A percentile compares a stretch with the other conserved stretches of the same genome.
Evolutionary conservation across 2,888 invertebrate genomes (phyloP).

Genomic region (Glaucopsyche alexis): DNA sequence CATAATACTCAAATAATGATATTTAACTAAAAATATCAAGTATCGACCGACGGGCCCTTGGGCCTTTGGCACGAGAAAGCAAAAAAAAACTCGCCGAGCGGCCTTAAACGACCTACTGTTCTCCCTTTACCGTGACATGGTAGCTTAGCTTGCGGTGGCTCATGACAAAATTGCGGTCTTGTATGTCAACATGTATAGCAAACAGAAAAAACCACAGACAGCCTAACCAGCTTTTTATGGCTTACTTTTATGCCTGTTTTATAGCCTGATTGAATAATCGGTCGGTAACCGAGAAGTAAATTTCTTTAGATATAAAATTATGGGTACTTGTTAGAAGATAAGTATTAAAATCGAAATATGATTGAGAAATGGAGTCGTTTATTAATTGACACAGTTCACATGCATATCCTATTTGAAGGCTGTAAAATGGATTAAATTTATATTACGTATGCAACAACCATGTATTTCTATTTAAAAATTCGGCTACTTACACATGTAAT

Average conservation of each 20-base stretch:
- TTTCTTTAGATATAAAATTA: not conserved
- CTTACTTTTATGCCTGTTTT: not conserved
- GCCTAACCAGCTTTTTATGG: not conserved
- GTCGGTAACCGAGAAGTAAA: not conserved
- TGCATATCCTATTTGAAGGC: too few species aligned
- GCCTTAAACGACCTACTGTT: too few species aligned
- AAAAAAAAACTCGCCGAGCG: too few species aligned
- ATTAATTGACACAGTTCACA: not conserved
- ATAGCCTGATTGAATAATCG: not conserved
- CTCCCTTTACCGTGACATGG: too few species aligned
- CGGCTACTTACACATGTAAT: too few species aligned
- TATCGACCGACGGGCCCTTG: too few species aligned
- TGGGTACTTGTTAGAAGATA: not conserved
- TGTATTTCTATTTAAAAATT: too few species aligned
- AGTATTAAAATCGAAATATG: not conserved
- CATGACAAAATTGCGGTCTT: not conserved
- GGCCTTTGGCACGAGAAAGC: too few species aligned
- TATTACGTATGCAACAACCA: too few species aligned
- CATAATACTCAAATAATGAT: too few species aligned
- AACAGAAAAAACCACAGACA: not conserved
- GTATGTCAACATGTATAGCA: not conserved
- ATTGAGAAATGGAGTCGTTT: not conserved
- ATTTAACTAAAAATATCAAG: too few species aligned
- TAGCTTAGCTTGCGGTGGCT: not conserved
- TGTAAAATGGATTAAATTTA: too few species aligned